Conservation (phyloP, 2,888 invertebrate genomes). For the Caenorhabditis virilis region DNA sequence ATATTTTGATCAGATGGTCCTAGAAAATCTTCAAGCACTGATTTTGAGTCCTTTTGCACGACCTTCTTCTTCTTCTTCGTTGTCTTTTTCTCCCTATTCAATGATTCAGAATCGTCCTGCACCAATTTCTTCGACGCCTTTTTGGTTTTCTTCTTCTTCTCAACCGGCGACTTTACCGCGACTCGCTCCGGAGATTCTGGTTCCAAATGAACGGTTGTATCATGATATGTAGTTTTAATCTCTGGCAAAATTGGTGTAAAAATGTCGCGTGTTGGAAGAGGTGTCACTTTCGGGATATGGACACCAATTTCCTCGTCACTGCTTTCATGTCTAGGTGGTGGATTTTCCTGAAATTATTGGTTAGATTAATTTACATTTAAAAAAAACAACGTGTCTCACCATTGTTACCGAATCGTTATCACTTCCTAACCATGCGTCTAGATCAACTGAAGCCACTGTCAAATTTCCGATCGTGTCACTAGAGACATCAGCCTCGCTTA, state of each 20-base stretch:
- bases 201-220: neutral
- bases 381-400: slow-evolving; percentile 9
- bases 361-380: neutral
- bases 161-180: neutral
- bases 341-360: neutral
- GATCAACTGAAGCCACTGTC: slow-evolving; percentile 23
- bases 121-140: neutral
- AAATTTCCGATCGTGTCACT: slow-evolving; percentile 1
- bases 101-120: neutral
- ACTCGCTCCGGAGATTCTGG: too few species aligned
- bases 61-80: slow-evolving; percentile 24
- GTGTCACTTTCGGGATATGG: slow-evolving; percentile 5
- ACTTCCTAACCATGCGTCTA: slow-evolving; percentile 35
- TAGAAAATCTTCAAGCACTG: slow-evolving; percentile 31
- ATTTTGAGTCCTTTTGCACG: slow-evolving; percentile 19
- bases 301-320: slow-evolving; percentile 36
- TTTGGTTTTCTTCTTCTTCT: slow-evolving; percentile 3
- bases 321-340: slow-evolving; percentile 9
- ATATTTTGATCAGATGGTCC: slow-evolving; percentile 19
- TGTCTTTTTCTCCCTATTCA: slow-evolving; percentile 11
- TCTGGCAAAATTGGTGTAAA: slow-evolving; percentile 3
- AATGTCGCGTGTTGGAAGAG: slow-evolving; percentile 16
- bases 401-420: slow-evolving; percentile 20
- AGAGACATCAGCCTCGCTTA: neutral
- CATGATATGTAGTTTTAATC: neutral